Evolutionary conservation across 2,113 vertebrate species (phyloP).

Genomic region (Nerophis ophidion): DNA sequence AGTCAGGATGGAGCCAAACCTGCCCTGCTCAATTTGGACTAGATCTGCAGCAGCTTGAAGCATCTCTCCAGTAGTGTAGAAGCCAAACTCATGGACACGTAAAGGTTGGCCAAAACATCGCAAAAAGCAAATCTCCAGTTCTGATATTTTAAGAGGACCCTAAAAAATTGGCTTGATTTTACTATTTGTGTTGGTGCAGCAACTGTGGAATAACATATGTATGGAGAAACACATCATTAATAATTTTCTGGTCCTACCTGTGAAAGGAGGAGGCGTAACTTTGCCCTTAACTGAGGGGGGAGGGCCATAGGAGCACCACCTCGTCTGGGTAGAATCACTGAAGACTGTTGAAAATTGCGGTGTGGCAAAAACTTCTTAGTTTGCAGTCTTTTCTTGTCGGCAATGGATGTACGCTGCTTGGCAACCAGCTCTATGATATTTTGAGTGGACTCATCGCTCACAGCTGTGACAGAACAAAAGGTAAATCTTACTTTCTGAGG

Average conservation of each 20-base stretch:
- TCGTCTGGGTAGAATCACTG: constrained; percentile 51
- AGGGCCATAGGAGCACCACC: constrained; percentile 60
- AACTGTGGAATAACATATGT: not conserved
- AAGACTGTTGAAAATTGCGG: not conserved
- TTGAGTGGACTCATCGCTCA: constrained; percentile 78
- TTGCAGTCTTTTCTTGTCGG: constrained; percentile 13
- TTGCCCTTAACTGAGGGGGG: constrained; percentile 74
- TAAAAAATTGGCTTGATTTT: constrained; percentile 40
- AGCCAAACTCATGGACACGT: constrained; percentile 75
- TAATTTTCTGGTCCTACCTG: constrained; percentile 30
- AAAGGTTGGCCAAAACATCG: constrained; percentile 75
- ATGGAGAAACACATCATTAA: not conserved
- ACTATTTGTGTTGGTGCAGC: not conserved
- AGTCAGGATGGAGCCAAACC: constrained; percentile 74
- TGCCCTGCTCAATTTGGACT: constrained; percentile 71
- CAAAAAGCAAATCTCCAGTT: constrained; percentile 74
- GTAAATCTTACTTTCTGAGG: not conserved
- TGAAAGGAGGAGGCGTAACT: constrained; percentile 78
- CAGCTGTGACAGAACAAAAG: constrained; percentile 55
- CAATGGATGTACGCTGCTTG: constrained; percentile 66
- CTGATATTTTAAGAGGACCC: constrained; percentile 74
- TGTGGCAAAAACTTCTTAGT: not conserved
- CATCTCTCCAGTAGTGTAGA: constrained; percentile 79
- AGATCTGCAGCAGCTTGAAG: constrained; percentile 71
- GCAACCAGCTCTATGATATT: constrained; percentile 78